Base-by-base conservation (phyloP, 2,113 vertebrate genomes). In the Jacana jacana region DNA sequence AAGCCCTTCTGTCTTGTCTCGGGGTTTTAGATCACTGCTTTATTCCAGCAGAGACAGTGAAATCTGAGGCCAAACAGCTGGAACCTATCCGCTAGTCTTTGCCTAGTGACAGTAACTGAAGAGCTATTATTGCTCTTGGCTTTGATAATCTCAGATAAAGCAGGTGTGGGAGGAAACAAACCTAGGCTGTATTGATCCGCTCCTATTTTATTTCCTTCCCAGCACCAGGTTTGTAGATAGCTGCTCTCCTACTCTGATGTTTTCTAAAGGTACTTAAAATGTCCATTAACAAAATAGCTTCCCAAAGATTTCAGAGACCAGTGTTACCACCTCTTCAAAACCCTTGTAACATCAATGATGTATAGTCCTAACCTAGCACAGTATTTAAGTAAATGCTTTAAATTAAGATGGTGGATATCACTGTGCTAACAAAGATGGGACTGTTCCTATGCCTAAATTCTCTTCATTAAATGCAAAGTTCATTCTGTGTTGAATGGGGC, bases 1-100 rank as follows among this genome's bases (percentile, higher is more conserved):
- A 88, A 92, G 69, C 40, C 70, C 86, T 87, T 87, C 93, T 96
- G 77, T 92, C 79, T 86, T 54, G 68, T 96, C 91, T 91, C 72
- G 55, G 81, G 79, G 81, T 35, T 73, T 88, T 93, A 95, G 31
- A 66, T 94, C 93, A 95, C 79, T 82, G 91, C 88, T 75, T 44
- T 69, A 5, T 73, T 94, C 84, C 89, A 94, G 76, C 78, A 93
- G 90, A 76, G 77, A 48, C 0, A 0, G 46, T 61, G 80, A 94
- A 96, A 91, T 82, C 84, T 49, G 78, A 91, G 72, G 93, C 88
- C 81, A 93, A 91, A 86, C 49, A 87, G 81, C 75, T 91, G 70
- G 83, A 88, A 93, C 1, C 5, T 17, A 57, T 64, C 87, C 0
- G 9, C 44, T 17, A 19, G 46, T 72, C 58, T 86, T 89, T 85